Percentiles rank a stretch among this genome's conserved stretches.
Evolutionary conservation across 2,888 invertebrate species (phyloP).

Genomic region (Bombylius discolor): DNA sequence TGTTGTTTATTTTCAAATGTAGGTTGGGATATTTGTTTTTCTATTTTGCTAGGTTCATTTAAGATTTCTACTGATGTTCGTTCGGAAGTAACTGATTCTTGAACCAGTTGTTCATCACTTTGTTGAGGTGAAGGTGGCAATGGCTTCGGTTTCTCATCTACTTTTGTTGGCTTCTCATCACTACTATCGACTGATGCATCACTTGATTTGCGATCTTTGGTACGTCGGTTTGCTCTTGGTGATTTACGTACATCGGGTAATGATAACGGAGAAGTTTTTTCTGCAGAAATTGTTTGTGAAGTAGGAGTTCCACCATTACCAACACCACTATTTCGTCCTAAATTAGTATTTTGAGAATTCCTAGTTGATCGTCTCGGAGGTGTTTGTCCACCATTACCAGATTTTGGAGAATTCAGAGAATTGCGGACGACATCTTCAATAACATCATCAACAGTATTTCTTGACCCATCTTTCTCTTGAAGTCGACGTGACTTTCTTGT

Average conservation of each 20-base stretch:
- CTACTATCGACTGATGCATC: slow-evolving; percentile 51
- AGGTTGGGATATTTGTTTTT: slow-evolving; percentile 1
- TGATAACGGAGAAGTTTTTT: neutral
- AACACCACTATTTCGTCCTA: slow-evolving; percentile 9
- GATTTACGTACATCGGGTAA: slow-evolving; percentile 44
- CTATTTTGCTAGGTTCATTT: slow-evolving; percentile 1
- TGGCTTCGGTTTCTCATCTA: slow-evolving; percentile 15
- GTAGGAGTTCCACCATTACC: slow-evolving; percentile 5
- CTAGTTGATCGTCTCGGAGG: slow-evolving; percentile 33
- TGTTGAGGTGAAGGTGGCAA: slow-evolving; percentile 1
- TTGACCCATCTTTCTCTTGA: slow-evolving; percentile 57
- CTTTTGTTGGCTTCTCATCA: slow-evolving; percentile 40
- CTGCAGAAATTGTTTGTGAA: slow-evolving; percentile 1
- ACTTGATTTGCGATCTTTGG: slow-evolving; percentile 50
- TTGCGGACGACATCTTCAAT: slow-evolving; percentile 82
- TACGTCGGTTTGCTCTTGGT: slow-evolving; percentile 48
- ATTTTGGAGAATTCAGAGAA: slow-evolving; percentile 34
- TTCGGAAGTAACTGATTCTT: slow-evolving; percentile 9
- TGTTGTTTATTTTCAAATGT: slow-evolving; percentile 1
- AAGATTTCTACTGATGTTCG: neutral
- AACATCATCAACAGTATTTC: slow-evolving; percentile 71
- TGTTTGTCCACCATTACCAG: slow-evolving; percentile 29
- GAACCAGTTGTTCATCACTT: slow-evolving; percentile 20
- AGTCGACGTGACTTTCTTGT: slow-evolving; percentile 70
- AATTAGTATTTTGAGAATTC: slow-evolving; percentile 32